Evolutionary conservation across 92 coral and sea anemone genomes (phyloP), one percentile per base, ranked within the genome.

Genomic region (Parazoanthus atlanticus): DNA sequence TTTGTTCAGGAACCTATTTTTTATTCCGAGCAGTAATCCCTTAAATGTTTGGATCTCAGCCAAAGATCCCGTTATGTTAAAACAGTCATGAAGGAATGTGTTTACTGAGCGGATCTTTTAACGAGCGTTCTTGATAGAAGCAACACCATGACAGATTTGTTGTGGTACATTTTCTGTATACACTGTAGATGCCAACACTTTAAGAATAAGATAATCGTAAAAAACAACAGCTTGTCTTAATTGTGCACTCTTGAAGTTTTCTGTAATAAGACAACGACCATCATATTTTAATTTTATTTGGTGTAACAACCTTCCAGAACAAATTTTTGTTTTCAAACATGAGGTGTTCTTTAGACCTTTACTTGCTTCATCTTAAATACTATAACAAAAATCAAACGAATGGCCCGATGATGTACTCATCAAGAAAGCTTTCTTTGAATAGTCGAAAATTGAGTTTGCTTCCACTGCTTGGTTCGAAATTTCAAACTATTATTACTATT

Each of bases 31-130:
- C 78, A 70, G 86, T 82, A 84, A 84, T 70, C 87, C 65, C 67
- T 61, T 84, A 43, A 38, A 38, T 16, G 87, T 21, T 72, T 84
- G 87, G 78, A 84, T 29, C 54, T 26, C 31, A 43, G 87, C 87
- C 87, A 84, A 26, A 23, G n/a, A 26, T 43, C 40, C 26, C 16
- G 28, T 26, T 67, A 19, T 41, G 78, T 9, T 56, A 61, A 81
- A 58, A 34, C 25, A 76, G 29, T 80, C 61, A 84, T 70, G 46
- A 70, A 69, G 87, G 87, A 84, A 70, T 70, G 87, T 70, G 66
- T 70, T 84, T 84, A 46, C 69, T 29, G 15, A 70, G 77, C n/a
- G 49, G 28, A 67, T 41, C 58, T 84, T 52, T 72, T 84, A 30
- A 84, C 6, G 78, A 84, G 64, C 23, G 34, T 15, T 34, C 8